These are phyloP conservation scores for Myotis findleyi DNA, from an alignment of 2,797 vertebrate genomes.

Conservation along the genomic window DNA sequence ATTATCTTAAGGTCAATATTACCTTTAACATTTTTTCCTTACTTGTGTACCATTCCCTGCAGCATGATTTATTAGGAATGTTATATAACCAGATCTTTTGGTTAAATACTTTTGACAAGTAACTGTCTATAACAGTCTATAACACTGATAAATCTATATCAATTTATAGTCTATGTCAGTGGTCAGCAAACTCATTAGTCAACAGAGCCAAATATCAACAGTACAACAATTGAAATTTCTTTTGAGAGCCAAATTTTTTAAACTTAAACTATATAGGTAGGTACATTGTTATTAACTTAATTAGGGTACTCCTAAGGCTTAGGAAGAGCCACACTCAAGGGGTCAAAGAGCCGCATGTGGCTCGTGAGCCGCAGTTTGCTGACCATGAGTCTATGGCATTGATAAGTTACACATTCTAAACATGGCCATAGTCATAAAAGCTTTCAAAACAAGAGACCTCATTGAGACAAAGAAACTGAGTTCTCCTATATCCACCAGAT, in stretches of 20 bases:
- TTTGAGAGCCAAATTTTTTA: no score
- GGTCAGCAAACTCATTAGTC: no score
- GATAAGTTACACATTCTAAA: not conserved
- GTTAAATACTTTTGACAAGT: not conserved
- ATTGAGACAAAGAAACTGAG: not conserved
- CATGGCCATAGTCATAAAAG: not conserved
- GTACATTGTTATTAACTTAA: no score
- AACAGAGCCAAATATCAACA: no score
- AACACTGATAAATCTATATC: not conserved
- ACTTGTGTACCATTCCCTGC: not conserved
- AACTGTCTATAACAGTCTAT: not conserved
- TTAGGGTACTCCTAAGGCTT: no score
- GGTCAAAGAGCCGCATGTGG: no score
- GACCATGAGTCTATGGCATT: no score
- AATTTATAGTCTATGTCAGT: not conserved
- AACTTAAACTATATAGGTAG: no score
- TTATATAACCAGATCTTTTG: not conserved
- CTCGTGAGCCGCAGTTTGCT: no score
- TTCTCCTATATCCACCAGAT: not conserved
- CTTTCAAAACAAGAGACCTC: not conserved
- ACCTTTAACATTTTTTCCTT: not conserved
- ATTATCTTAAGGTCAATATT: not conserved
- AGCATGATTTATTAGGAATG: not conserved
- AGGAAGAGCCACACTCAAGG: no score
- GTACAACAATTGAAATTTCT: no score